phyloP scores from a whole-genome alignment of 2,113 vertebrate genomes.

The Hiodon tergisus region DNA sequence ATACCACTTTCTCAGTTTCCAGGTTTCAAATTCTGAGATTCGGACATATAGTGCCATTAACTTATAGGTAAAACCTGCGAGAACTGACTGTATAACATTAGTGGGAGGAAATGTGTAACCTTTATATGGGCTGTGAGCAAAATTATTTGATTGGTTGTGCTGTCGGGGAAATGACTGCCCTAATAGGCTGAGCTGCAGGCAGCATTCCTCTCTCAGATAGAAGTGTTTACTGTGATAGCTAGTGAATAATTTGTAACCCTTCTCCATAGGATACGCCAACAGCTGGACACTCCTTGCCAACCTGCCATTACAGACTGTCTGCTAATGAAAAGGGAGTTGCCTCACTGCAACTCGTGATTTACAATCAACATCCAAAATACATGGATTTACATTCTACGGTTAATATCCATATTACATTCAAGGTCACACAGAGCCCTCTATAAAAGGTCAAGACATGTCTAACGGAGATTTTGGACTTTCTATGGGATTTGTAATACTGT shows the following conservation, averaged over 20 bases:
- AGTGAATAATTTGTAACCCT: neutral
- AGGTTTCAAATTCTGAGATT: no score
- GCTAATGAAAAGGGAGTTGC: no score
- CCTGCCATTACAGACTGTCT: no score
- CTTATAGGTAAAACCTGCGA: constrained; percentile 1
- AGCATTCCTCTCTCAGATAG: neutral
- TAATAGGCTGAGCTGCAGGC: neutral
- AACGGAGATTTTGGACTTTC: neutral
- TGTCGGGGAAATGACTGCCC: neutral
- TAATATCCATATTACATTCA: no score
- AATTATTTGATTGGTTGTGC: neutral
- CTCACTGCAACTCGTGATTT: no score
- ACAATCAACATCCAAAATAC: no score
- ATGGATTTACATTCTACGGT: no score
- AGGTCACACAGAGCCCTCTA: no score
- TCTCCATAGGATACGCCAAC: neutral
- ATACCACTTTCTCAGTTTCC: no score
- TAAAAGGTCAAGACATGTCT: neutral
- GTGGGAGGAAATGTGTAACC: neutral
- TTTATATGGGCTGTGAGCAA: neutral
- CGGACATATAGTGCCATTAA: neutral
- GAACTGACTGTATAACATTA: neutral
- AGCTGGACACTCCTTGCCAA: neutral
- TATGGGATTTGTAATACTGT: neutral
- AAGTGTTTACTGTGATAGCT: neutral